A percentile compares a stretch with the other conserved stretches of the same genome.
These are phyloP conservation scores for Hyphantria cunea DNA, from an alignment of 1,140 invertebrate genomes.

Conservation along the genomic window DNA sequence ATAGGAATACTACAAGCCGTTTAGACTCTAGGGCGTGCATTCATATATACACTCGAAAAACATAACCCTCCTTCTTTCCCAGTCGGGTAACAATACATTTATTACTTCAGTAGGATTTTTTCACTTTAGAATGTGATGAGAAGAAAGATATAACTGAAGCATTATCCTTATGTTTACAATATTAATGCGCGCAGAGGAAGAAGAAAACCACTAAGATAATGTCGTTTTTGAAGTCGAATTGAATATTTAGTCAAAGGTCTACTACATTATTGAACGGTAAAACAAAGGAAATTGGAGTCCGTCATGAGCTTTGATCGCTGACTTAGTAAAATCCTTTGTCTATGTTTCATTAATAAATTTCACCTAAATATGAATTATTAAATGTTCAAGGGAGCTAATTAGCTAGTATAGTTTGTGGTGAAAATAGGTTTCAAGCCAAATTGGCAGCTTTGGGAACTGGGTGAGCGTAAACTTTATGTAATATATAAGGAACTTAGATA, in stretches of 20 bases:
- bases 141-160: too few species aligned
- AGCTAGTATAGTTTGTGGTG: slow-evolving; percentile 31
- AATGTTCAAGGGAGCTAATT: slow-evolving; percentile 34
- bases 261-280: slow-evolving; percentile 23
- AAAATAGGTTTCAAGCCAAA: slow-evolving; percentile 16
- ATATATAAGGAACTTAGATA: neutral
- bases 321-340: slow-evolving; percentile 18
- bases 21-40: too few species aligned
- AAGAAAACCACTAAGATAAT: slow-evolving; percentile 26
- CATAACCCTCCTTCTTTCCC: too few species aligned
- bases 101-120: neutral
- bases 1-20: too few species aligned
- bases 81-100: neutral
- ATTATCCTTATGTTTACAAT: too few species aligned
- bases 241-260: slow-evolving; percentile 19
- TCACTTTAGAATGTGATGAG: too few species aligned
- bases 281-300: slow-evolving; percentile 31
- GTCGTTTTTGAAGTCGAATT: slow-evolving; percentile 22
- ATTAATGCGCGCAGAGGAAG: too few species aligned
- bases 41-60: too few species aligned
- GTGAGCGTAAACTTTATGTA: slow-evolving; percentile 27
- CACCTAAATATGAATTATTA: slow-evolving; percentile 23
- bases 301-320: slow-evolving; percentile 24
- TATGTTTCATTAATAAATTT: slow-evolving; percentile 23
- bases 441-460: slow-evolving; percentile 32